Evolutionary conservation across 1,140 invertebrate species (phyloP), one percentile per base, ranked within the genome.

Genomic region (Pseudomyrmex cubaensis): DNA sequence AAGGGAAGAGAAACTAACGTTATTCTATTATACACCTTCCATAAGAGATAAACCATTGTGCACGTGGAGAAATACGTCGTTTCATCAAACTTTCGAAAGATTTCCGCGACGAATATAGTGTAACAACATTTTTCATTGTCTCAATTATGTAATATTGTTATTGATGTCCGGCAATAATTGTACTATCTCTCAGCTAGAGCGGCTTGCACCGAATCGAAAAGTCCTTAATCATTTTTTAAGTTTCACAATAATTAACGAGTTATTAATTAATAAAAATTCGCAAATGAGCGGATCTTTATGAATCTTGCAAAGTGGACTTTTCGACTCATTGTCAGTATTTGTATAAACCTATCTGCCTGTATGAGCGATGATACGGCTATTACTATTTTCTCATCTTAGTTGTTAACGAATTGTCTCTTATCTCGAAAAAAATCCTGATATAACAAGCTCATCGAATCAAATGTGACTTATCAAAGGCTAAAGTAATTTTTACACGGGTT

Each of bases 41-140:
- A 35, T 7, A 35, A 35, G 35, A 35, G 35, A 35, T 12, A 66
- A 54, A 10, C 13, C 22, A 7, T 4, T 20, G 44, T 2, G 66
- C 20, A 20, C 48, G 15, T 7, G 2, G 25, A 25, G 48, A 44
- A 15, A 69, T 25, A 20, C 46, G 20, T 25, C 46, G 20, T 70
- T 54, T 70, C 52, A 56, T 70, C 52, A 70, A 70, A 67, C 13
- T 35, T 54, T 35, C 22, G 1, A 35, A 56, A 70, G 15, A 12
- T 25, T 17, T 35, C 9, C 3, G n/a, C 12, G 13, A 13, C 22
- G 20, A 10, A 20, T 54, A 70, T 70, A 54, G 15, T 25, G 67
- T 13, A 8, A 70, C 35, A 35, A 70, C 67, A 52, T 70, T 70
- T 70, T 70, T 70, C 67, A 54, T 70, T 25, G 35, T 54, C 67